Conservation (phyloP, 2,888 invertebrate genomes). For the Archaeoteleia sp. region DNA sequence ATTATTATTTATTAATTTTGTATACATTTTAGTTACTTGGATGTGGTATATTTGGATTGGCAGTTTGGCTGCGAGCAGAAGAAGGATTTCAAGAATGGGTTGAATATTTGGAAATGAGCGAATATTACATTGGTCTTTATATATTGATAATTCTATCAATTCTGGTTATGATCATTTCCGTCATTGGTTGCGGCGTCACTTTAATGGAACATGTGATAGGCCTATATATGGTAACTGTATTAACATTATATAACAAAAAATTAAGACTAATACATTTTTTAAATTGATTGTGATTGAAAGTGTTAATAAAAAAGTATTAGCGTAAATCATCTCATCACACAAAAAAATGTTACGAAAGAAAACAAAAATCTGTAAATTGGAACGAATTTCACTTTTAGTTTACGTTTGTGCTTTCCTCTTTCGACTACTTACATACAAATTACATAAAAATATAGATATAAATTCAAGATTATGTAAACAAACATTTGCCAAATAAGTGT, state of each 20-base stretch:
- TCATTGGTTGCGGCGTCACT: conserved; percentile 89
- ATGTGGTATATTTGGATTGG: conserved; percentile 85
- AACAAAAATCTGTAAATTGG: no score
- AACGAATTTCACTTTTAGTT: no score
- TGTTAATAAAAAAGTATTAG: conserved; percentile 1
- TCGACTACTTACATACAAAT: no score
- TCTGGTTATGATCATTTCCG: conserved; percentile 84
- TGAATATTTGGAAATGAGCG: conserved; percentile 82
- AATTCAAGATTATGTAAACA: no score
- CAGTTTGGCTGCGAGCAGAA: conserved; percentile 88
- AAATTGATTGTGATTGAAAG: no score
- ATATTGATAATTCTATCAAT: conserved; percentile 84
- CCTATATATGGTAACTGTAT: conserved; percentile 81
- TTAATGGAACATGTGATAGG: conserved; percentile 84
- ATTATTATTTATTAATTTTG: no score
- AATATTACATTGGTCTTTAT: conserved; percentile 90
- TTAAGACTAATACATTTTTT: no score
- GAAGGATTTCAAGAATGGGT: conserved; percentile 90
- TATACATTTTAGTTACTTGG: conserved; percentile 83
- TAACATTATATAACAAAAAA: background rate
- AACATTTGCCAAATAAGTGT: no score
- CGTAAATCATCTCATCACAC: no score
- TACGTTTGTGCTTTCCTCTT: no score
- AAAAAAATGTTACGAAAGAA: no score
- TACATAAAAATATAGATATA: no score